A percentile compares a stretch with the other conserved stretches of the same genome.
Evolutionary conservation across 2,797 vertebrate species (phyloP).

Genomic region (Neosilurus hyrtlii): DNA sequence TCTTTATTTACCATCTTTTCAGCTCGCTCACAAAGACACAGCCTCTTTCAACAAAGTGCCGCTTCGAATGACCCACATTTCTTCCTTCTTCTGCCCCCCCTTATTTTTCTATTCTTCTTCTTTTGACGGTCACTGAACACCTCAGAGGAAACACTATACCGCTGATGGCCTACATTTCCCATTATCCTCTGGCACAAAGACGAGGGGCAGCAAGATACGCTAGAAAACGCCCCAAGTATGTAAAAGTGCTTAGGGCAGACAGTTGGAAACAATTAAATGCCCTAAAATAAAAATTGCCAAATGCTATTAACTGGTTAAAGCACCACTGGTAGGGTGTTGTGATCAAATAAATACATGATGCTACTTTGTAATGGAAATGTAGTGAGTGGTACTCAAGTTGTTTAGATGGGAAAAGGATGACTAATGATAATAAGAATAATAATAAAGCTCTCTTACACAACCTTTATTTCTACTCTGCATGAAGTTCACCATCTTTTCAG

Average conservation of each 20-base stretch:
- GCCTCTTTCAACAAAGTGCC: conserved; percentile 76
- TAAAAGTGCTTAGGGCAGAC: background rate
- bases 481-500: background rate
- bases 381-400: background rate
- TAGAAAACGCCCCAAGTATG: background rate
- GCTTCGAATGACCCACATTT: conserved; percentile 82
- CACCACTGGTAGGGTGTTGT: background rate
- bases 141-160: conserved; percentile 72
- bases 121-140: conserved; percentile 63
- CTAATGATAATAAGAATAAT: background rate
- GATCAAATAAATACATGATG: background rate
- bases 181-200: conserved; percentile 52
- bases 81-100: conserved; percentile 69
- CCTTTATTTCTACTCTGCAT: background rate
- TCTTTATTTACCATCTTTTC: conserved; percentile 79
- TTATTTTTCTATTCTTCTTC: conserved; percentile 19
- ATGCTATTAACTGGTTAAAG: background rate
- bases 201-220: background rate
- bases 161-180: conserved; percentile 64
- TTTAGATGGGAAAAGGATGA: background rate
- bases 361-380: background rate
- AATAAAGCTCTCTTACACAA: background rate
- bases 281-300: conserved; percentile 1
- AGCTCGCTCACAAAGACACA: conserved; percentile 75
- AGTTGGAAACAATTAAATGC: conserved; percentile 21